Evolutionary conservation across 2,888 invertebrate species (phyloP).

Genomic region (Lydus trimaculatus): DNA sequence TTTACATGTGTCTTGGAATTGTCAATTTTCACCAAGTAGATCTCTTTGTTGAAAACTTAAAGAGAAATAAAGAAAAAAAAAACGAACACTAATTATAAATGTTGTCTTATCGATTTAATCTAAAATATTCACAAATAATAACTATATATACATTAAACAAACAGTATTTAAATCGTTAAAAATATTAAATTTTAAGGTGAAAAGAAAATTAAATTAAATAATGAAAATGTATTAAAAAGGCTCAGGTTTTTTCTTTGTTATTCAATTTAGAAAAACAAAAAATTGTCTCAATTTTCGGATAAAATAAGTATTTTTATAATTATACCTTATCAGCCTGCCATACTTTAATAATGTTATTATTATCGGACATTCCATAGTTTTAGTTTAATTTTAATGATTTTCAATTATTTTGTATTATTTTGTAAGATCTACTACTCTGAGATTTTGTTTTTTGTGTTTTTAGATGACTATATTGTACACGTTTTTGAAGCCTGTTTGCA

Average conservation of each 20-base stretch:
- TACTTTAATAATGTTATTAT: constrained; percentile 16
- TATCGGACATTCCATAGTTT: neutral
- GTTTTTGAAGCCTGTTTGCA: constrained; percentile 29
- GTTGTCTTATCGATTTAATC: constrained; percentile 16
- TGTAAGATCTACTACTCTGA: neutral
- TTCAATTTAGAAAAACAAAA: neutral
- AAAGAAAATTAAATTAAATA: too few species aligned
- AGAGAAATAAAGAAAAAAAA: neutral
- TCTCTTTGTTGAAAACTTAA: constrained; percentile 7
- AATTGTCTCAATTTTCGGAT: constrained; percentile 1
- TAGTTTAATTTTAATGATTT: constrained; percentile 14
- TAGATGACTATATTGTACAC: constrained; percentile 25
- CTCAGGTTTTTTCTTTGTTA: constrained; percentile 24
- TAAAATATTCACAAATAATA: constrained; percentile 12
- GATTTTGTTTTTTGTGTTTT: constrained; percentile 15
- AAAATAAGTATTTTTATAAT: constrained; percentile 26
- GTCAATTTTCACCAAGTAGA: constrained; percentile 23
- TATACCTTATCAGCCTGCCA: constrained; percentile 11
- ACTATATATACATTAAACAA: constrained; percentile 17
- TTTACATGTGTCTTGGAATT: constrained; percentile 29
- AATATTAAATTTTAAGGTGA: constrained; percentile 18
- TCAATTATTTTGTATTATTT: constrained; percentile 1
- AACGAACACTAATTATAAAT: constrained; percentile 15
- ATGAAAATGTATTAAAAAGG: constrained; percentile 23
- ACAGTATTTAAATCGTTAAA: constrained; percentile 8